A percentile compares a stretch with the other conserved stretches of the same genome.
These are phyloP conservation scores for Theonella swinhoei DNA, from an alignment of 37 sponge, comb jelly and placozoan genomes.

Conservation along the genomic window DNA sequence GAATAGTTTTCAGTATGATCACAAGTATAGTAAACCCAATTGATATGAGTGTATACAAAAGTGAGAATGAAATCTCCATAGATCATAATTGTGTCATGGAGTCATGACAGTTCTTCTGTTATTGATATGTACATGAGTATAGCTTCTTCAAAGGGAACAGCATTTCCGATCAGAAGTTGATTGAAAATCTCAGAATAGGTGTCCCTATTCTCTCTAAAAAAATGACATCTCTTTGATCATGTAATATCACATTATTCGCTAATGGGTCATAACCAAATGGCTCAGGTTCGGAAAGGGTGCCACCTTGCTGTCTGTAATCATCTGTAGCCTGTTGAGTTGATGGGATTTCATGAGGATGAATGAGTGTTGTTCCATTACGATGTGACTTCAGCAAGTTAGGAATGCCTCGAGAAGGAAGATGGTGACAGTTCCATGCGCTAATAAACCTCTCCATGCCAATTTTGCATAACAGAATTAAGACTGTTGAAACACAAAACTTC, in stretches of 20 bases:
- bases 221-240: neutral
- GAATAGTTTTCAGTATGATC: too few relatives aligned
- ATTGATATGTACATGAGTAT: too few relatives aligned
- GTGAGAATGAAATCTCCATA: too few relatives aligned
- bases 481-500: constrained; percentile 27
- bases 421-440: constrained; percentile 5
- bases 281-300: neutral
- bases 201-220: too few relatives aligned
- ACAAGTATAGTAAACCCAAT: too few relatives aligned
- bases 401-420: constrained; percentile 5
- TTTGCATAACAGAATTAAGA: neutral
- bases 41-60: too few relatives aligned
- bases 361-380: neutral
- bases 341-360: constrained; percentile 1
- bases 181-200: too few relatives aligned
- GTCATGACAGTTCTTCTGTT: too few relatives aligned
- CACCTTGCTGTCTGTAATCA: constrained; percentile 16
- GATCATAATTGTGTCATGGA: too few relatives aligned
- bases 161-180: too few relatives aligned
- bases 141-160: too few relatives aligned
- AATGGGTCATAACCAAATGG: constrained; percentile 4
- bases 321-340: neutral
- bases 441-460: constrained; percentile 12
- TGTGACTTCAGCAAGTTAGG: neutral
- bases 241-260: neutral